Conservation (phyloP, 2,113 vertebrate species). For the Peromyscus californicus region DNA sequence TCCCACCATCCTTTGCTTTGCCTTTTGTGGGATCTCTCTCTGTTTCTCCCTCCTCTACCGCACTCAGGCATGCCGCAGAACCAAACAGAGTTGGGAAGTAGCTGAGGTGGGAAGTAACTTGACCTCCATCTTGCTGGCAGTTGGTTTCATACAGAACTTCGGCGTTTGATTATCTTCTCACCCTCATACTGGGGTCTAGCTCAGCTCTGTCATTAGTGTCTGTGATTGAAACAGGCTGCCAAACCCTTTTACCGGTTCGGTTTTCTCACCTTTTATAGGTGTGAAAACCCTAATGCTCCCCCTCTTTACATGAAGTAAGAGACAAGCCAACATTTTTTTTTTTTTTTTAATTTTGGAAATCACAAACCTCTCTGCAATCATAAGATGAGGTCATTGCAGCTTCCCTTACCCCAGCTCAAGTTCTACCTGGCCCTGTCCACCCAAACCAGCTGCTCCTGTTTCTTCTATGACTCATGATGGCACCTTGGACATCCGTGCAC, state of each 20-base stretch:
- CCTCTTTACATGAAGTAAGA: neutral
- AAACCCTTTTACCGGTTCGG: neutral
- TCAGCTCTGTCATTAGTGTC: neutral
- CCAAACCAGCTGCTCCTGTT: conserved; percentile 62
- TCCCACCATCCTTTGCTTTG: neutral
- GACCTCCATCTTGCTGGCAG: neutral
- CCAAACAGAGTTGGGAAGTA: neutral
- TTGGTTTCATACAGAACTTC: neutral
- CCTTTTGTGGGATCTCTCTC: neutral
- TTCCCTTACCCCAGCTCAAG: neutral
- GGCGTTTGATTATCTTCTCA: neutral
- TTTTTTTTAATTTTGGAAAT: neutral
- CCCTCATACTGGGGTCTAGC: neutral
- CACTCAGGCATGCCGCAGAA: neutral
- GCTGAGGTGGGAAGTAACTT: neutral
- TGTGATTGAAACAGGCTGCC: neutral
- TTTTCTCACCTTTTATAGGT: neutral
- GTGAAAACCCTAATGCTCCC: too few relatives aligned
- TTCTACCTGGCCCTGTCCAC: conserved; percentile 5
- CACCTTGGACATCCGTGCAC: neutral
- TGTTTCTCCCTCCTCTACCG: neutral
- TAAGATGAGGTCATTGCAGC: neutral
- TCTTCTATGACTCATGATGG: neutral
- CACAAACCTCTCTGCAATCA: neutral
- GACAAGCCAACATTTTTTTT: neutral